Evolutionary conservation across 2,797 vertebrate species (phyloP).

Genomic region (Clamator glandarius): DNA sequence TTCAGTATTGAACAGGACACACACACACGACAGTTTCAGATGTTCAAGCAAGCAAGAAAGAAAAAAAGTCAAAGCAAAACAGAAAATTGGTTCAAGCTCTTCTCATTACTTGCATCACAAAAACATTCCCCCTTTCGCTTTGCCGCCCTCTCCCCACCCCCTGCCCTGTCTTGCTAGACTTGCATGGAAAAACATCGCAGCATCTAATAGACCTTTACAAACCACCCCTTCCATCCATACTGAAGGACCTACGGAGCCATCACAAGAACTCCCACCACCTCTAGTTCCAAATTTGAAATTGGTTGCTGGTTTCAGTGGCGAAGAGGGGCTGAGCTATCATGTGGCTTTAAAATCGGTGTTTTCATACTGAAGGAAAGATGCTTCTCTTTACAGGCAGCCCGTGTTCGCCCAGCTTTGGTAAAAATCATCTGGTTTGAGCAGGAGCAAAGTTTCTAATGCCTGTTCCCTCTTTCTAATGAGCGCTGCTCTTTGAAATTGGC

Average conservation of each 20-base stretch:
- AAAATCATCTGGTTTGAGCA: background rate
- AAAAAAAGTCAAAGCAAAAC: slow-evolving; percentile 73
- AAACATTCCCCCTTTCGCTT: background rate
- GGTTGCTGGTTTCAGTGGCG: background rate
- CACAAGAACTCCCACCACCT: background rate
- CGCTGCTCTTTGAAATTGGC: background rate
- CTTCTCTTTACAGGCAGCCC: background rate
- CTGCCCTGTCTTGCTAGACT: background rate
- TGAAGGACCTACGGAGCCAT: background rate
- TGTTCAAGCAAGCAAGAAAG: slow-evolving; percentile 72
- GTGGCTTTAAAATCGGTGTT: background rate
- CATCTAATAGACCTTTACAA: background rate
- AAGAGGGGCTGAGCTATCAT: background rate
- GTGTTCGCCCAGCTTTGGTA: background rate
- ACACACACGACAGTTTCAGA: slow-evolving; percentile 74
- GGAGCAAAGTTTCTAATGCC: background rate
- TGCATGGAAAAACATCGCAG: background rate
- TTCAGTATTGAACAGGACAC: slow-evolving; percentile 80
- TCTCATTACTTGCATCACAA: background rate
- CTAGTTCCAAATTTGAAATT: background rate
- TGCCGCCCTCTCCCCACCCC: background rate
- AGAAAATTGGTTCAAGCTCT: slow-evolving; percentile 1
- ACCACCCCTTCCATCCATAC: background rate
- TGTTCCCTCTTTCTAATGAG: background rate
- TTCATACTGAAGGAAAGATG: background rate